Evolutionary conservation across 2,888 invertebrate species (phyloP).

Genomic region (Imbricaverruca yamaguchii): DNA sequence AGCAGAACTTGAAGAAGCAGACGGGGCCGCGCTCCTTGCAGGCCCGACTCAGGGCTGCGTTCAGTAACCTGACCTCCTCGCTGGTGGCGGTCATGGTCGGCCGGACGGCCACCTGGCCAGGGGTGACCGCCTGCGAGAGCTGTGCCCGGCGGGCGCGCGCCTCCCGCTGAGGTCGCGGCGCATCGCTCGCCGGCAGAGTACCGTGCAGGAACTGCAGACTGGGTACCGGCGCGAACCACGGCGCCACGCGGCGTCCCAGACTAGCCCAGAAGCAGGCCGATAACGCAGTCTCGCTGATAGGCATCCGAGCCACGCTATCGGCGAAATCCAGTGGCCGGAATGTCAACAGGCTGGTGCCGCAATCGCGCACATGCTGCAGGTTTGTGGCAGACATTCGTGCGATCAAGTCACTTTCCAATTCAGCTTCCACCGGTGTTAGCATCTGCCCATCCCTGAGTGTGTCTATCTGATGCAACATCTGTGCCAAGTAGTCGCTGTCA

Average conservation of each 20-base stretch:
- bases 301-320: neutral
- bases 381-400: neutral
- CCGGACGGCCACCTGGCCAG: neutral
- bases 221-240: neutral
- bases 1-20: conserved; percentile 7
- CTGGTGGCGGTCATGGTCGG: neutral
- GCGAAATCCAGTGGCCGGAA: neutral
- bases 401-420: neutral
- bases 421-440: neutral
- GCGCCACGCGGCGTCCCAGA: neutral
- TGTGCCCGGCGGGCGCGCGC: neutral
- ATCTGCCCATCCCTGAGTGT: neutral
- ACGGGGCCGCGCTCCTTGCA: neutral
- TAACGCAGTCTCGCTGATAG: neutral
- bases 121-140: neutral
- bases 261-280: neutral
- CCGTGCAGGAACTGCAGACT: neutral
- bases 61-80: neutral
- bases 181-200: neutral
- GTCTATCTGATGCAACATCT: neutral
- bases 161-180: neutral
- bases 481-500: neutral
- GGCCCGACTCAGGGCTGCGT: too few relatives aligned
- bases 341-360: neutral
- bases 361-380: neutral